phyloP scores from a whole-genome alignment of 2,113 vertebrate genomes.

The Ariopsis seemanni region DNA sequence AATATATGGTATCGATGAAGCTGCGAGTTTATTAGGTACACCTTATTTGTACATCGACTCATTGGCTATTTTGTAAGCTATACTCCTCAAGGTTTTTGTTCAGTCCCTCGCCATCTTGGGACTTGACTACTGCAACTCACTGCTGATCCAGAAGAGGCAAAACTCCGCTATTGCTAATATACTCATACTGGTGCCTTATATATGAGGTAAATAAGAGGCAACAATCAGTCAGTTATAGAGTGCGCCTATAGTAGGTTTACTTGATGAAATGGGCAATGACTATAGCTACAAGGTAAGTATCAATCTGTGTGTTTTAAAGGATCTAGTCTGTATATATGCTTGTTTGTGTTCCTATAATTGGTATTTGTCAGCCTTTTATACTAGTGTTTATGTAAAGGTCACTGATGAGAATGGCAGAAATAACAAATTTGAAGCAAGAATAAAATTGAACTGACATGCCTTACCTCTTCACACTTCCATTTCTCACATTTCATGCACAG shows the following conservation, averaged over 20 bases:
- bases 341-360: background rate
- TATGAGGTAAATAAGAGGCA: background rate
- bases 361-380: conserved; percentile 11
- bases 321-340: conserved; percentile 17
- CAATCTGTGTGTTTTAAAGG: background rate
- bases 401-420: conserved; percentile 22
- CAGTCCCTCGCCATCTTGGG: background rate
- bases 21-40: background rate
- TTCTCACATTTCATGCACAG: conserved; percentile 25
- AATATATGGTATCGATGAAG: background rate
- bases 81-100: background rate
- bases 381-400: conserved; percentile 31
- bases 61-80: background rate
- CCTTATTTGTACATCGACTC: background rate
- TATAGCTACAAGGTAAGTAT: background rate
- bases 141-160: background rate
- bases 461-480: background rate
- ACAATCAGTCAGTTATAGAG: background rate
- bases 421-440: conserved; percentile 23
- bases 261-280: background rate
- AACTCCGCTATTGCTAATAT: background rate
- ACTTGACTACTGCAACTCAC: background rate
- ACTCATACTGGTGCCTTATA: background rate
- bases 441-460: conserved; percentile 21
- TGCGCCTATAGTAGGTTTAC: background rate